These are phyloP conservation scores for Phasia obesa DNA, from an alignment of 2,888 invertebrate species.

Conservation along the genomic window DNA sequence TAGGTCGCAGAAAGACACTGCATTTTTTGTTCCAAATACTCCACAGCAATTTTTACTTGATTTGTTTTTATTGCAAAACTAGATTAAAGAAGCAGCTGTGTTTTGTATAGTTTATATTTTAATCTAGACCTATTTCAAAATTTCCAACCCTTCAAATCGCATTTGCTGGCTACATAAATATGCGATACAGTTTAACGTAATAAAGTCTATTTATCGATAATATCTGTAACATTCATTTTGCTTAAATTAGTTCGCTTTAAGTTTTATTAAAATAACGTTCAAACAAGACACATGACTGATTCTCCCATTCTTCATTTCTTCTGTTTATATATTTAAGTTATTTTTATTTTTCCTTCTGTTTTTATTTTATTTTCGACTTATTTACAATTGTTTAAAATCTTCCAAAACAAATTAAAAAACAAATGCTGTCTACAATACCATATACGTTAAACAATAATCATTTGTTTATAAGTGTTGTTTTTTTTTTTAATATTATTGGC, in stretches of 20 bases:
- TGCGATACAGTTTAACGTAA: slow-evolving; percentile 72
- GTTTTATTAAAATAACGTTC: slow-evolving; percentile 26
- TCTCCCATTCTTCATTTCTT: slow-evolving; percentile 7
- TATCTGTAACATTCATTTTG: background rate
- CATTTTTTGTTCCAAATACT: slow-evolving; percentile 26
- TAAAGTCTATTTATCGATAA: background rate
- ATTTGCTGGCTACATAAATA: slow-evolving; percentile 79
- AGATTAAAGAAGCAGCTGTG: slow-evolving; percentile 35
- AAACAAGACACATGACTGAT: slow-evolving; percentile 29
- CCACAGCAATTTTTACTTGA: slow-evolving; percentile 53
- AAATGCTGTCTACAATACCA: background rate
- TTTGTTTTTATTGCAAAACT: slow-evolving; percentile 53
- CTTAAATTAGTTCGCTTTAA: slow-evolving; percentile 50
- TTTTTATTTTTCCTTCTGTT: slow-evolving; percentile 49
- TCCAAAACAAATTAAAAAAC: background rate
- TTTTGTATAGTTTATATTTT: slow-evolving; percentile 42
- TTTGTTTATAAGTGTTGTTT: slow-evolving; percentile 27
- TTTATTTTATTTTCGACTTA: slow-evolving; percentile 15
- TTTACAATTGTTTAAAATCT: slow-evolving; percentile 1
- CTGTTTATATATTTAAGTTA: slow-evolving; percentile 63
- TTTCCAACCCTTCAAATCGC: slow-evolving; percentile 68
- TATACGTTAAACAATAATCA: slow-evolving; percentile 8
- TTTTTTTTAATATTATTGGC: slow-evolving; percentile 14
- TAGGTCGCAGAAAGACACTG: slow-evolving; percentile 20
- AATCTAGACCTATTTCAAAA: background rate